These are phyloP conservation scores for Ictalurus furcatus DNA, from an alignment of 2,113 vertebrate species.

Conservation along the genomic window DNA sequence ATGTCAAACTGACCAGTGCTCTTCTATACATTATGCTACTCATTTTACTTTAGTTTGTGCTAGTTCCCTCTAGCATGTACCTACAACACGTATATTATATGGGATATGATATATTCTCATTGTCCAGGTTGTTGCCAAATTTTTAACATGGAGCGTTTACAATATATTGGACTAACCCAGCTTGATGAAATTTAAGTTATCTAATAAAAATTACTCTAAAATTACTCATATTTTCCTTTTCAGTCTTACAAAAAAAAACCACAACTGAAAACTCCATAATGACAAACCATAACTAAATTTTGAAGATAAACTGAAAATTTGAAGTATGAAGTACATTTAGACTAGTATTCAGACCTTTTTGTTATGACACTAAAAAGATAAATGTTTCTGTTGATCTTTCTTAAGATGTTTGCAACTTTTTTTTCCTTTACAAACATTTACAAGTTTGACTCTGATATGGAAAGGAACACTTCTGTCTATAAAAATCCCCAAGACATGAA, in stretches of 20 bases:
- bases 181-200: not conserved
- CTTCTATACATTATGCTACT: not conserved
- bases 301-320: no score
- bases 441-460: not conserved
- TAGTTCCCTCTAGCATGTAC: not conserved
- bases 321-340: not conserved
- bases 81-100: not conserved
- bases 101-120: not conserved
- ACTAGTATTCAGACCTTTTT: not conserved
- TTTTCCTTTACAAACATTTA: not conserved
- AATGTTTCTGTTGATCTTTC: not conserved
- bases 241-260: not conserved
- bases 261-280: not conserved
- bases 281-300: not conserved
- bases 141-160: no score
- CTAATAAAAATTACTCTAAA: not conserved
- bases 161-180: no score
- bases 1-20: not conserved
- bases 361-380: not conserved
- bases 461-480: not conserved
- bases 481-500: not conserved
- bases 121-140: not conserved
- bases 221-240: not conserved
- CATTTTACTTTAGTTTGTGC: not conserved
- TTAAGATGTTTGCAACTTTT: not conserved